Conservation (phyloP, 2,888 invertebrate genomes). For the Epinotia brunnichana region DNA sequence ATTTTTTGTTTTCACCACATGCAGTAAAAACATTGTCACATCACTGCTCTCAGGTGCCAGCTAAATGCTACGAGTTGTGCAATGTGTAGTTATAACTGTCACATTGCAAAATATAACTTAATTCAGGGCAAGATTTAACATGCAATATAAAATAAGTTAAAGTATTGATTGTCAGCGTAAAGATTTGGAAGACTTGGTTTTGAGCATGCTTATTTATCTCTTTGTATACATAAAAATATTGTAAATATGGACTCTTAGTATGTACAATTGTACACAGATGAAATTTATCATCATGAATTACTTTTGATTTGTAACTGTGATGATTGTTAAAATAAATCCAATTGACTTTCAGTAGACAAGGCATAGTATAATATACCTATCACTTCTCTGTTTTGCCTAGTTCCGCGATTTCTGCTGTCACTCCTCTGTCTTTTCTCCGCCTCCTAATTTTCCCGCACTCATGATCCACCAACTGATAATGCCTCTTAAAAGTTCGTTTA, state of each 20-base stretch:
- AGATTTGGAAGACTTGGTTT: constrained; percentile 22
- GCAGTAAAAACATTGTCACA: no score
- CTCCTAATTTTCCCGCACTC: constrained; percentile 55
- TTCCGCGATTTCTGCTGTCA: neutral
- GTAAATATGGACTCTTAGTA: neutral
- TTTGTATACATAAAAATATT: neutral
- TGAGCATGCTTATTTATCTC: constrained; percentile 1
- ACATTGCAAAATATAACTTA: neutral
- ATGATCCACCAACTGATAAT: constrained; percentile 66
- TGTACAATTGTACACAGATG: no score
- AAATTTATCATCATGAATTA: no score
- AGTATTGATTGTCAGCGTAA: neutral
- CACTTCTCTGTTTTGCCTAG: neutral
- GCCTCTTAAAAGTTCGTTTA: constrained; percentile 56
- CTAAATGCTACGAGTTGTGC: no score
- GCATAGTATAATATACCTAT: neutral
- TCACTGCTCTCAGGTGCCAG: no score
- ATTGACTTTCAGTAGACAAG: no score
- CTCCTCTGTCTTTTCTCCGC: constrained; percentile 13
- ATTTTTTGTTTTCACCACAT: no score
- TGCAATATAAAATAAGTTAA: neutral
- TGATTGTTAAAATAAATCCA: no score
- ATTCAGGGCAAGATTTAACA: neutral
- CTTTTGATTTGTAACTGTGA: no score
- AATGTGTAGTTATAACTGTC: neutral